Evolutionary conservation across 2,888 invertebrate species (phyloP), one percentile per base, ranked within the genome.

Genomic region (Lasioglossum leucozonium): DNA sequence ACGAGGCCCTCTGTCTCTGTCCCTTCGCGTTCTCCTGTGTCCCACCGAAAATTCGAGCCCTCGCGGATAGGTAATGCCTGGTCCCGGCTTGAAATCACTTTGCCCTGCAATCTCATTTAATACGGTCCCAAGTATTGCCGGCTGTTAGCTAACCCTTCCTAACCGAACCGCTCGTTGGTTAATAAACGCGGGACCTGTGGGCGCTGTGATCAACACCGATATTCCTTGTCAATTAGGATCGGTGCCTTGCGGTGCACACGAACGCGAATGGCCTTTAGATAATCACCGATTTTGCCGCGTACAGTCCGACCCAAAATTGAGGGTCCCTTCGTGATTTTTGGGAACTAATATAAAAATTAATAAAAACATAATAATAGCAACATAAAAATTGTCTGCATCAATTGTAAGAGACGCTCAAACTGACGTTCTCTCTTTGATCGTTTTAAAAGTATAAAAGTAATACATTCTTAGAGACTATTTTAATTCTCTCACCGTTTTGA

Each of bases 41-140:
- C 72, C 73, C 71, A 67, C 51, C 16, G 51, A 51, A 85, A 71
- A 89, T 79, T 79, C 77, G 67, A 40, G 69, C 71, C 44, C 81
- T 44, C 65, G 74, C 80, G 79, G 18, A 30, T 10, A 6, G 67
- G 65, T 86, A 90, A 88, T 89, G 79, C 81, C 51, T 16, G 90
- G 84, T 86, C 83, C 78, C 55, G 40, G 55, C 47, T 72, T 78
- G 62, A 82, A 90, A 88, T 90, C 87, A 86, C 73, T 88, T 88
- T 82, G 74, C 44, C 47, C 58, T 16, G 65, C 65, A 78, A 87
- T 82, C 72, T 76, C 58, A 65, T 67, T 72, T 87, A 87, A 84
- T 87, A 72, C 55, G 22, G 44, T 30, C 72, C 18, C 47, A 22
- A 8, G 65, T 16, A 26, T 26, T 16, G 58, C 30, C 30, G 26